Conservation (phyloP, 53 echinoderm and acorn worm genomes). For the Zoroaster sp. region DNA sequence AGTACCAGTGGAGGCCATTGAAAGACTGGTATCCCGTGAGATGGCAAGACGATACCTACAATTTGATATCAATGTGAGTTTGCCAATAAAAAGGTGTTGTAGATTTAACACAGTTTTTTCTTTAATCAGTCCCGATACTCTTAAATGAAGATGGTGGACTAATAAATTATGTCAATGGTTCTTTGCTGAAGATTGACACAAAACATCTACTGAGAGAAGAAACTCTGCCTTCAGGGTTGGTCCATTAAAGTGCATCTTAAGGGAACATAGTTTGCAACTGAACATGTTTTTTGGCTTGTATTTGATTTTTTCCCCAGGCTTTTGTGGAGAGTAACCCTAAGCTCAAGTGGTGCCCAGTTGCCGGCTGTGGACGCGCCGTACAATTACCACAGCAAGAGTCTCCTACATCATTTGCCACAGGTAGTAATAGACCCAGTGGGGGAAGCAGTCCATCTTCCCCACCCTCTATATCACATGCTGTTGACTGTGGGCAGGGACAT, state of each 20-base stretch:
- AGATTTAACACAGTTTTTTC: too few relatives aligned
- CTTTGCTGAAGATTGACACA: too few relatives aligned
- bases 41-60: conserved; percentile 92
- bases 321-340: conserved; percentile 95
- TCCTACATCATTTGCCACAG: not conserved
- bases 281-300: not conserved
- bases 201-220: not conserved
- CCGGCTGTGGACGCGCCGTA: conserved; percentile 88
- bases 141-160: too few relatives aligned
- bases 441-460: conserved; percentile 69
- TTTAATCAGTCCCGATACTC: too few relatives aligned
- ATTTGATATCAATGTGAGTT: conserved; percentile 94
- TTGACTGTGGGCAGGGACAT: conserved; percentile 91
- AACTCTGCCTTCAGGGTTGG: not conserved
- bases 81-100: not conserved
- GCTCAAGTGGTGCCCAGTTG: conserved; percentile 94
- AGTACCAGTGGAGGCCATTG: conserved; percentile 91
- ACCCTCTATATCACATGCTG: conserved; percentile 92
- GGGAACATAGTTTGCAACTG: not conserved
- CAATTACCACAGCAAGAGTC: conserved; percentile 63
- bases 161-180: too few relatives aligned
- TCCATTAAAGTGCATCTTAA: not conserved
- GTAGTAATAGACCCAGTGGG: conserved; percentile 12
- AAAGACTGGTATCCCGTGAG: conserved; percentile 89
- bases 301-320: conserved; percentile 52